Evolutionary conservation across 2,113 vertebrate genomes (phyloP).

Genomic region (Cacatua alba): DNA sequence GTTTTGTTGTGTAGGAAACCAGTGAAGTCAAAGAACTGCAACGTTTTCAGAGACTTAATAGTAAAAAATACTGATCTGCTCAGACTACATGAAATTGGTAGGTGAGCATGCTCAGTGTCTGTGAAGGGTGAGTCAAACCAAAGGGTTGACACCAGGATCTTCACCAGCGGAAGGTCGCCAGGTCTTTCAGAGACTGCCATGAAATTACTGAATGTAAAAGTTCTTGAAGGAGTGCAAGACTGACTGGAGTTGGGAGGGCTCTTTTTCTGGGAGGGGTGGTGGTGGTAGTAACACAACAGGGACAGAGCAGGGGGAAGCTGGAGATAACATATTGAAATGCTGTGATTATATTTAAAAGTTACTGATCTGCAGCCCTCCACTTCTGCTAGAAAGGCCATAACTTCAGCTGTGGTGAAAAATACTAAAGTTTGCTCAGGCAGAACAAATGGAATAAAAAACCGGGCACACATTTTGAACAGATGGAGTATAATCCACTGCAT

Average conservation of each 20-base stretch:
- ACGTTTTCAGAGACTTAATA: neutral
- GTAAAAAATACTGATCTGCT: neutral
- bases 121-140: neutral
- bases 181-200: neutral
- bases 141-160: neutral
- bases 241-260: neutral
- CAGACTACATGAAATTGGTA: neutral
- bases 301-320: neutral
- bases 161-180: neutral
- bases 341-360: neutral
- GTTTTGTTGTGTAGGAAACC: neutral
- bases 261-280: accelerated
- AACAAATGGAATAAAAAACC: neutral
- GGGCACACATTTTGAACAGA: neutral
- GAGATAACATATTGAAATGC: neutral
- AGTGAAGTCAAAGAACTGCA: neutral
- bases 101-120: neutral
- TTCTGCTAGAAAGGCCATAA: neutral
- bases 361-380: neutral
- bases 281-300: neutral
- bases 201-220: neutral
- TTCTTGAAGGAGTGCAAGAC: neutral
- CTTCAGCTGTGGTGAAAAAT: neutral
- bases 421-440: neutral
- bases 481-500: neutral